Evolutionary conservation across 2,797 vertebrate genomes (phyloP), one percentile per base, ranked within the genome.

Genomic region (Nannoperca obscura): DNA sequence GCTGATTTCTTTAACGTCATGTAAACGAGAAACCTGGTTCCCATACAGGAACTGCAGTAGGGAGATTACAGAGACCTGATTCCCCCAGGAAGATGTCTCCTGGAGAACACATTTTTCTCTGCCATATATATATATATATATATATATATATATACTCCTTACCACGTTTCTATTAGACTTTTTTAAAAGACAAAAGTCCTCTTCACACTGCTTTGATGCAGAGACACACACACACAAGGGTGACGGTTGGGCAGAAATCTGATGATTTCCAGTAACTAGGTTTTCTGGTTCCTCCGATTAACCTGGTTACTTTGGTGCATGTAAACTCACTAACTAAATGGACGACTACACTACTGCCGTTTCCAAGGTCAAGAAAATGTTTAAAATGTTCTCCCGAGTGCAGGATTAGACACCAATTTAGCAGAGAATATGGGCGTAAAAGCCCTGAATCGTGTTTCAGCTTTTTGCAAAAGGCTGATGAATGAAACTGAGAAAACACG

Each of bases 401-500:
- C 2, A 27, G 1, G 9, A 36, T 44, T 20, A 63, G 30, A 59
- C 8, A 46, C 7, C 0, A 49, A 0, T 47, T 65, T 27, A 57
- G 40, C 17, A 12, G 30, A 61, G 11, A 66, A 66, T 71, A 63
- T 38, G 65, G 7, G 49, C 8, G 42, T 49, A 73, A 73, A 57
- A 11, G 40, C 20, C 27, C n/a, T 38, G 30, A 5, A 68, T 74
- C 50, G 11, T n/a, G 53, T 61, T 34, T 15, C 20, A 62, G 22
- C 22, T 64, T 70, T 38, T 75, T 15, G 32, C 11, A 66, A 11
- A 47, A 59, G 13, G 32, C 54, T 50, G 52, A 49, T 54, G 57
- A 82, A 59, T 62, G 68, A 81, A 76, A 38, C 34, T 4, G 60
- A 36, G 44, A 71, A 47, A 78, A 49, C 60, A 38, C 38, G 20